A percentile compares a stretch with the other conserved stretches of the same genome.
Conservation (phyloP, 2,113 vertebrate species). For the Cromileptes altivelis region DNA sequence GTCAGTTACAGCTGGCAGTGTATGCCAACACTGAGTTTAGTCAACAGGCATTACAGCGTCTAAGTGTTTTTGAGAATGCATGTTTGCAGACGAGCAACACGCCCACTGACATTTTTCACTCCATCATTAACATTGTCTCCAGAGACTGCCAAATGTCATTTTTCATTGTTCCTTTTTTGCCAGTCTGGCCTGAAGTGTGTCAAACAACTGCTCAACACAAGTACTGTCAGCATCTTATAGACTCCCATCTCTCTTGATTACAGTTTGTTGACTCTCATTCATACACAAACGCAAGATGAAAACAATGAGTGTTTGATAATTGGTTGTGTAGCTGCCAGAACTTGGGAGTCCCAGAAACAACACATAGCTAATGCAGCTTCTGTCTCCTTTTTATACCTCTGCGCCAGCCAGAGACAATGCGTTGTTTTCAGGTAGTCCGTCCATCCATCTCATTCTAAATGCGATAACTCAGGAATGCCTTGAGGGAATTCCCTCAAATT, state of each 20-base stretch:
- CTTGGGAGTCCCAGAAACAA: not conserved
- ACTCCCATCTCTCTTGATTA: not conserved
- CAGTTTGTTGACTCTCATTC: not conserved
- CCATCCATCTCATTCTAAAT: no score
- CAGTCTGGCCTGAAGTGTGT: not conserved
- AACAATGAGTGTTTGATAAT: not conserved
- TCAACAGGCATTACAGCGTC: not conserved
- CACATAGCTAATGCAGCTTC: not conserved
- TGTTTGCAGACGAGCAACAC: not conserved
- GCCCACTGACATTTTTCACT: conserved; percentile 17
- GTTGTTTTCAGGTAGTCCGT: no score
- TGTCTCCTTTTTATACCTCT: no score
- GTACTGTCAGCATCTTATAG: not conserved
- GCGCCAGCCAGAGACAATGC: no score
- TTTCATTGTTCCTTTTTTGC: not conserved
- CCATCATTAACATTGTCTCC: not conserved
- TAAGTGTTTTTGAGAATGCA: not conserved
- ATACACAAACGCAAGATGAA: not conserved
- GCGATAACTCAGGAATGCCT: no score
- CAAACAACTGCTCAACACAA: not conserved
- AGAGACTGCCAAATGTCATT: conserved; percentile 14
- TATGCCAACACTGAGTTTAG: not conserved
- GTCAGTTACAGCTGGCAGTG: not conserved
- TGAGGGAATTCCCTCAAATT: no score
- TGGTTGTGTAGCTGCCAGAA: not conserved